These are phyloP conservation scores for Dysdera silvatica DNA, from an alignment of 1,140 invertebrate genomes.

Conservation along the genomic window DNA sequence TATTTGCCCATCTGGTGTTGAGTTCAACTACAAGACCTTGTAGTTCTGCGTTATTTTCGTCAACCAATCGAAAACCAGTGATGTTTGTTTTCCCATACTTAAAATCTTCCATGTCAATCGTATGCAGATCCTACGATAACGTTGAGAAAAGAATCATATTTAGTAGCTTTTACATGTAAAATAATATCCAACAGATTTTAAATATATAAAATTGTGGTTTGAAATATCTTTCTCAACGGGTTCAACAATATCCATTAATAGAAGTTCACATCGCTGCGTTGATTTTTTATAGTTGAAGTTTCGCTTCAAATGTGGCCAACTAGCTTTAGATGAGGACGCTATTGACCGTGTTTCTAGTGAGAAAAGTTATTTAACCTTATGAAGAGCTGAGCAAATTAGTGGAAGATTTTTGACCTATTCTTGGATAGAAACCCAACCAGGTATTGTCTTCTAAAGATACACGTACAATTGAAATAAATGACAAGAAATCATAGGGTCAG, in stretches of 20 bases:
- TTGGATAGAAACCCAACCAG: no score
- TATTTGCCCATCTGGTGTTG: slow-evolving; percentile 24
- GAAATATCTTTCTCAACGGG: background rate
- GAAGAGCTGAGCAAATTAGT: no score
- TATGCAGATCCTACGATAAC: slow-evolving; percentile 38
- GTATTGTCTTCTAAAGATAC: no score
- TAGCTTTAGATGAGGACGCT: no score
- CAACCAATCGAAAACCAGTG: slow-evolving; percentile 51
- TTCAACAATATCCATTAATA: background rate
- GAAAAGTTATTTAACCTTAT: no score
- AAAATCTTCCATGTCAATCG: slow-evolving; percentile 38
- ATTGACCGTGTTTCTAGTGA: no score
- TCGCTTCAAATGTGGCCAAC: no score
- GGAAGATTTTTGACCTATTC: no score
- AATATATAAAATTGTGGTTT: background rate
- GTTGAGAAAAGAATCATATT: slow-evolving; percentile 19
- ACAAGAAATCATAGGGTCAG: no score
- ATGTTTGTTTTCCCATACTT: slow-evolving; percentile 36
- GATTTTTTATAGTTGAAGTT: no score
- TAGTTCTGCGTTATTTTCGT: slow-evolving; percentile 48
- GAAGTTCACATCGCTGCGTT: no score
- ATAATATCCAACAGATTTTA: background rate
- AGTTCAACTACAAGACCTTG: slow-evolving; percentile 26
- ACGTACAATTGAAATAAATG: no score
- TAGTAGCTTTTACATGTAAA: background rate